Evolutionary conservation across 2,113 vertebrate genomes (phyloP), one percentile per base, ranked within the genome.

Genomic region (Pitta sordida): DNA sequence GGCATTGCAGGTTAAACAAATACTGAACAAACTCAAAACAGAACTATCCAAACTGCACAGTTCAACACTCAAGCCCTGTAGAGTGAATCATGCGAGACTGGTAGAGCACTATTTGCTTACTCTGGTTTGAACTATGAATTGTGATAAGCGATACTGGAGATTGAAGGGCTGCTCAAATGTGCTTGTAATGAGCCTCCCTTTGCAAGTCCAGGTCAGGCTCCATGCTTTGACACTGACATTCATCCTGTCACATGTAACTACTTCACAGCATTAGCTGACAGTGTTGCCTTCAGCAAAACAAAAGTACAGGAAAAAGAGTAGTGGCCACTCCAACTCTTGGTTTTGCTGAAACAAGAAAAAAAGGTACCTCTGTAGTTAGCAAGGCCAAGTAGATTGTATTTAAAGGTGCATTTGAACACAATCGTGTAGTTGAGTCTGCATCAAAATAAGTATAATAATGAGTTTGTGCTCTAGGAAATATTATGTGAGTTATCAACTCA

Each of bases 1-100:
- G 97, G 95, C 94, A 95, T 79, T 64, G 75, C 53, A 95, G 95
- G 94, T 98, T 97, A 97, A 97, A 95, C 65, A 98, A 98, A 96
- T 94, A 96, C 69, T 73, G 96, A 91, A 83, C 44, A 95, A 95
- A 96, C 86, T 96, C 94, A 96, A 97, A 97, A 83, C 90, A 97
- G 89, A 96, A 56, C 65, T 94, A 58, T 82, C 90, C 62, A 70
- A 92, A 80, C 64, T 75, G 51, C 86, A 86, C 79, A 77, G 70
- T 91, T 89, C 86, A 95, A 88, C 79, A 79, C 91, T 91, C 95
- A 60, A 83, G 46, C 39, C 93, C 59, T 53, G 21, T 68, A 39
- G 77, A 90, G 68, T 1, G 8, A 74, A 81, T 95, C 74, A 37
- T 21, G 49, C 90, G 94, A 82, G 68, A 55, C n/a, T 37, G 49